Evolutionary conservation across 2,797 vertebrate genomes (phyloP), one percentile per base, ranked within the genome.

Genomic region (Micrastur ruficollis): DNA sequence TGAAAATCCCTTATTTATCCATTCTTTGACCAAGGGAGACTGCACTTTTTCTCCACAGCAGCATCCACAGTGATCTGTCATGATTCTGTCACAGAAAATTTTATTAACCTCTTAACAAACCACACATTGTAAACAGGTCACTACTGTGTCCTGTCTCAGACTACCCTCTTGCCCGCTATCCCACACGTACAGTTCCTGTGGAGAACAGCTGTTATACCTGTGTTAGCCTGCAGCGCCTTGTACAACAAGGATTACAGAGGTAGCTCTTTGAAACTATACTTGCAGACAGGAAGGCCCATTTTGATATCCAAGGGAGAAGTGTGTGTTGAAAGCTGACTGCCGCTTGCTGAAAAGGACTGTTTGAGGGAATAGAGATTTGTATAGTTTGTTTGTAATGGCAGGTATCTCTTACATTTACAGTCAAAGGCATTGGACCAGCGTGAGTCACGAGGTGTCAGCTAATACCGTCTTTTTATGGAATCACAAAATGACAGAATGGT

Each of bases 41-140:
- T 22, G 56, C 76, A 11, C 6, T 4, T 38, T 52, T 40, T 67
- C 23, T 74, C 38, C 38, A 34, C 32, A 83, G 42, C 27, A 72
- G 44, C n/a, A 42, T 16, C 55, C 13, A 18, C 55, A 38, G 42
- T 4, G 46, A 32, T 36, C 36, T 62, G 22, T 4, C 13, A 5
- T 17, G 19, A 61, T 7, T 12, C 4, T 38, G 70, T 56, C 19
- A 11, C 22, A 59, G 50, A 53, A 65, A 59, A 76, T 46, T 58
- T 76, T 53, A 61, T 40, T 46, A 42, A 56, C 22, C 12, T 67
- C 38, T 72, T 52, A 66, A 15, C 10, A 80, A 78, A 7, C n/a
- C 26, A 6, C 1, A 0, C 5, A 2, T 8, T 40, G 8, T 23
- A 4, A 52, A 6, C 2, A 15, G 26, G 25, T 72, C 32, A 3